Evolutionary conservation across 2,888 invertebrate genomes (phyloP).

Genomic region (Dyspetes luteomarginatus): DNA sequence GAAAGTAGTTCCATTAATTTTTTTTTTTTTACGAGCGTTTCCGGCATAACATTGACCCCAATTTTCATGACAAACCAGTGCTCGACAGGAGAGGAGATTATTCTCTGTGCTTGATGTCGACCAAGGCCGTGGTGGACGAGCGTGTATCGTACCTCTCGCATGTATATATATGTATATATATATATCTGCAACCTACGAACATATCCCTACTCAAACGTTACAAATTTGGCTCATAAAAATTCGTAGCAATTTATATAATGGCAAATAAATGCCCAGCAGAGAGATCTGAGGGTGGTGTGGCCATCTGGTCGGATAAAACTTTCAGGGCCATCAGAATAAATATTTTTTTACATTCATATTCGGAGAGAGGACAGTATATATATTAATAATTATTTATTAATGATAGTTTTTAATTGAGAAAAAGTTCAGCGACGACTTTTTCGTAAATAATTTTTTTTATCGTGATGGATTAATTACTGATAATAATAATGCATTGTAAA

Average conservation of each 20-base stretch:
- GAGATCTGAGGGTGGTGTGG: slow-evolving; percentile 9
- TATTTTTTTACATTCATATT: background rate
- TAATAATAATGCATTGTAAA: background rate
- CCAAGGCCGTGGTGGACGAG: slow-evolving; percentile 63
- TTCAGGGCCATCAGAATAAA: background rate
- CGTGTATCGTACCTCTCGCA: slow-evolving; percentile 48
- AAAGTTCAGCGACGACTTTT: background rate
- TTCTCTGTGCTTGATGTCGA: slow-evolving; percentile 48
- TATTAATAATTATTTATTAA: background rate
- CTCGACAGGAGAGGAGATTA: slow-evolving; percentile 52
- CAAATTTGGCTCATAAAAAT: slow-evolving; percentile 11
- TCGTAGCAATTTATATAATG: slow-evolving; percentile 32
- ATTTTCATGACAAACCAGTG: slow-evolving; percentile 71
- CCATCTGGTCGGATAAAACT: slow-evolving; percentile 39
- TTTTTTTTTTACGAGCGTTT: slow-evolving; percentile 67
- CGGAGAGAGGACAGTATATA: background rate
- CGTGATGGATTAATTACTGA: background rate
- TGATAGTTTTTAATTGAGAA: background rate
- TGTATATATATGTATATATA: too few species aligned
- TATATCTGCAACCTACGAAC: background rate
- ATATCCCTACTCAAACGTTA: slow-evolving; percentile 2
- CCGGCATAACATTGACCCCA: slow-evolving; percentile 73
- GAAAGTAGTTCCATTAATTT: background rate
- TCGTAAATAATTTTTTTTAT: background rate
- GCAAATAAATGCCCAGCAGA: slow-evolving; percentile 12